These are phyloP conservation scores for Nymphalis io DNA, from an alignment of 1,140 invertebrate genomes.

Conservation along the genomic window DNA sequence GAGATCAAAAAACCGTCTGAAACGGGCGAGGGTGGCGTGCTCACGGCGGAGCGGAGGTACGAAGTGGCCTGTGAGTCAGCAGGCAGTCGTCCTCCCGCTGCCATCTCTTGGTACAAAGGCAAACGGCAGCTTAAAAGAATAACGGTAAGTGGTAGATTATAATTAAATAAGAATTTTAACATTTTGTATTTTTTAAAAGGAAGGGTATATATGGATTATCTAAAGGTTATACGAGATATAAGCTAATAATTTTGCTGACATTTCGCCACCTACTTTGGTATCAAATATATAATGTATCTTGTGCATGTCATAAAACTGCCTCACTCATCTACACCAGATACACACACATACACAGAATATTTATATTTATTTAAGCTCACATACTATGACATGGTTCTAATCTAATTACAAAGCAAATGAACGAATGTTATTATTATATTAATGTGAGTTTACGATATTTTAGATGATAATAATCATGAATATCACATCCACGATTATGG, in stretches of 20 bases:
- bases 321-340: no score
- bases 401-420: not conserved
- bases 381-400: not conserved
- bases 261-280: no score
- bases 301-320: no score
- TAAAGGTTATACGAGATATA: no score
- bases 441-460: not conserved
- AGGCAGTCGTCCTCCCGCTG: slow-evolving; percentile 91
- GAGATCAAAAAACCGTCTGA: slow-evolving; percentile 84
- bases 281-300: no score
- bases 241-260: no score
- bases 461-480: slow-evolving; percentile 41
- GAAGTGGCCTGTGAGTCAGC: slow-evolving; percentile 90
- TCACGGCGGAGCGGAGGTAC: slow-evolving; percentile 89
- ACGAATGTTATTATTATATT: no score
- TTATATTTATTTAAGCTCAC: no score
- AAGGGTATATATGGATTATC: no score
- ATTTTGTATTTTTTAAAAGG: no score
- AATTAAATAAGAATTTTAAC: no score
- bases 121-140: slow-evolving; percentile 88
- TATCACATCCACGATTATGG: slow-evolving; percentile 35
- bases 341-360: no score
- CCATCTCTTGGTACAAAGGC: slow-evolving; percentile 94
- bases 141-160: slow-evolving; percentile 80
- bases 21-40: slow-evolving; percentile 66